Percentiles rank a stretch among this genome's conserved stretches.
Evolutionary conservation across 2,888 invertebrate genomes (phyloP).

Genomic region (Dryocosmus kuriphilus): DNA sequence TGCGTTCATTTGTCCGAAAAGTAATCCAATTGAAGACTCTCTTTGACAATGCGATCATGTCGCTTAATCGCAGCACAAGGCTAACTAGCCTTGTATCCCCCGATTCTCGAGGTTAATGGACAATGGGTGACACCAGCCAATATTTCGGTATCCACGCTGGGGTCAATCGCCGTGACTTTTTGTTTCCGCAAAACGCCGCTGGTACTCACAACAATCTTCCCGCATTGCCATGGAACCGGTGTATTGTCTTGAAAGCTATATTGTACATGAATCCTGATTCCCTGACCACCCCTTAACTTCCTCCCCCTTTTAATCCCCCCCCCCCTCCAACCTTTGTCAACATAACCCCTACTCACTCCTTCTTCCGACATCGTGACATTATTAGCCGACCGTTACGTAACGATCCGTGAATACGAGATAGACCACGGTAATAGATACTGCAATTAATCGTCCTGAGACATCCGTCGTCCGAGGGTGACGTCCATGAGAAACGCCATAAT

Average conservation of each 20-base stretch:
- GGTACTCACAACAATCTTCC: conserved; percentile 73
- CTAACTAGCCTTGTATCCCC: conserved; percentile 46
- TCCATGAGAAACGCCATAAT: conserved; percentile 33
- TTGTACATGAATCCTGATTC: not conserved
- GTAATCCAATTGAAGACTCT: conserved; percentile 61
- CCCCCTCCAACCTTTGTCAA: not conserved
- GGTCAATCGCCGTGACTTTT: conserved; percentile 62
- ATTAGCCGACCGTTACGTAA: conserved; percentile 71
- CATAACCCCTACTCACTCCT: conserved; percentile 34
- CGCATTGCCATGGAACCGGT: conserved; percentile 64
- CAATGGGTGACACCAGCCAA: conserved; percentile 61
- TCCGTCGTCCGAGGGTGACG: conserved; percentile 44
- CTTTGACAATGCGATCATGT: conserved; percentile 55
- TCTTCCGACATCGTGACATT: conserved; percentile 63
- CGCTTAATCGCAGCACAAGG: conserved; percentile 48
- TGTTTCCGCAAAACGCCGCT: conserved; percentile 67
- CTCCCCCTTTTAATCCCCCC: not conserved
- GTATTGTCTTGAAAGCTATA: conserved; percentile 58
- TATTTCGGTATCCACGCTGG: conserved; percentile 40
- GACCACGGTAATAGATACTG: conserved; percentile 66
- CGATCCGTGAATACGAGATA: conserved; percentile 74
- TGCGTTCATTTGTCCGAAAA: conserved; percentile 45
- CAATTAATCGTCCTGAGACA: conserved; percentile 65
- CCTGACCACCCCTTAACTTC: conserved; percentile 27
- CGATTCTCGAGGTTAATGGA: conserved; percentile 48